Evolutionary conservation across 2,113 vertebrate genomes (phyloP).

Genomic region (Myotis yumanensis): DNA sequence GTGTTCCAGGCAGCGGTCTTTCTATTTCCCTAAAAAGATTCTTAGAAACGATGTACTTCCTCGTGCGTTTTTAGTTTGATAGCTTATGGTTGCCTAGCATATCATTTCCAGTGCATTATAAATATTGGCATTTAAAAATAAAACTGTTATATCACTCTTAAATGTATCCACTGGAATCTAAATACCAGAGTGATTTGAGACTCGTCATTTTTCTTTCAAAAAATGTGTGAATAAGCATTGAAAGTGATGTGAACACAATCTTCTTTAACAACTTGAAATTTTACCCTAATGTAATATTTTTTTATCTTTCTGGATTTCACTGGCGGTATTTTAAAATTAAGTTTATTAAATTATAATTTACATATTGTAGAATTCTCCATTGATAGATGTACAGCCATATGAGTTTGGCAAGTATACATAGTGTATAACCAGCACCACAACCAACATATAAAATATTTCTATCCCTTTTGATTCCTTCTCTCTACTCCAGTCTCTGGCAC

Average conservation of each 20-base stretch:
- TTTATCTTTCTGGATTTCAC: not conserved
- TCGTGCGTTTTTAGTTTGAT: not conserved
- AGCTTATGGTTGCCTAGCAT: not conserved
- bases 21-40: not conserved
- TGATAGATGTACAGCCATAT: not conserved
- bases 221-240: conserved; percentile 30
- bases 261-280: conserved; percentile 3
- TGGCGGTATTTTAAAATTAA: not conserved
- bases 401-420: not conserved
- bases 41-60: not conserved
- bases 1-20: not conserved
- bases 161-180: conserved; percentile 17
- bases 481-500: not conserved
- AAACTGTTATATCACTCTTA: conserved; percentile 1
- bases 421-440: not conserved
- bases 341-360: not conserved
- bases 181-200: conserved; percentile 4
- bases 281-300: not conserved
- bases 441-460: not conserved
- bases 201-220: conserved; percentile 28
- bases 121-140: conserved; percentile 48
- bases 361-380: not conserved
- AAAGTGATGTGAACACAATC: conserved; percentile 21
- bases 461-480: not conserved
- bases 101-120: not conserved